phyloP scores from a whole-genome alignment of 2,888 invertebrate genomes.

The Drosophila koepferae region DNA sequence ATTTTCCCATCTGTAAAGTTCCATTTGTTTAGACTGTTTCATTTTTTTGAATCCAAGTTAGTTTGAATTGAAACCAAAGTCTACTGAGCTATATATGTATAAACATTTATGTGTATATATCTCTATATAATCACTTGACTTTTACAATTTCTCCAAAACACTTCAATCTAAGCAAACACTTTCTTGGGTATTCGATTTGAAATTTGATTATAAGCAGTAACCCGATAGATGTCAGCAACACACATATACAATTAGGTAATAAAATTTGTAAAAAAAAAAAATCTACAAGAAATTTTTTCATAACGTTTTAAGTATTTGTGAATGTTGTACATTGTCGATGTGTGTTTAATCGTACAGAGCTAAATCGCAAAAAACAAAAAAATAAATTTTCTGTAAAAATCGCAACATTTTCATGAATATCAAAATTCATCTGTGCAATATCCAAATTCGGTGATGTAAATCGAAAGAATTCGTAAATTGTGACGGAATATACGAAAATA shows the following conservation, averaged over 20 bases:
- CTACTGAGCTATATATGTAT: background rate
- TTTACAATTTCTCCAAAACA: too few species aligned
- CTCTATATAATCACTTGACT: too few species aligned
- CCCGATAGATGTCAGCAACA: background rate
- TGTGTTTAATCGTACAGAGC: conserved; percentile 5
- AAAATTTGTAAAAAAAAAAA: background rate
- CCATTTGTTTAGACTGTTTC: background rate
- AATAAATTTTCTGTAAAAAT: conserved; percentile 3
- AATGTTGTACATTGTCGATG: conserved; percentile 5
- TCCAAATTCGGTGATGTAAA: background rate
- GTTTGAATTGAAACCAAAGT: background rate
- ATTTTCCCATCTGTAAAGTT: background rate
- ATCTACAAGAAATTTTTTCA: background rate
- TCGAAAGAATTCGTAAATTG: background rate
- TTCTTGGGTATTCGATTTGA: background rate
- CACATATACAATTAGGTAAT: background rate
- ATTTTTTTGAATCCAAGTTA: too few species aligned
- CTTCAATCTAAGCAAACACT: background rate
- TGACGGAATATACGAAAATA: too few species aligned
- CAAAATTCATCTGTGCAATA: background rate
- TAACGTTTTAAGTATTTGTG: conserved; percentile 7
- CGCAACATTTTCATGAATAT: background rate
- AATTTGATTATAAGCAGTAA: background rate
- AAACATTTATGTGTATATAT: too few species aligned
- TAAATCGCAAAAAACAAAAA: background rate